Percentiles rank a stretch among this genome's conserved stretches.
Conservation (phyloP, 2,888 invertebrate genomes). For the Trimorus sp. region DNA sequence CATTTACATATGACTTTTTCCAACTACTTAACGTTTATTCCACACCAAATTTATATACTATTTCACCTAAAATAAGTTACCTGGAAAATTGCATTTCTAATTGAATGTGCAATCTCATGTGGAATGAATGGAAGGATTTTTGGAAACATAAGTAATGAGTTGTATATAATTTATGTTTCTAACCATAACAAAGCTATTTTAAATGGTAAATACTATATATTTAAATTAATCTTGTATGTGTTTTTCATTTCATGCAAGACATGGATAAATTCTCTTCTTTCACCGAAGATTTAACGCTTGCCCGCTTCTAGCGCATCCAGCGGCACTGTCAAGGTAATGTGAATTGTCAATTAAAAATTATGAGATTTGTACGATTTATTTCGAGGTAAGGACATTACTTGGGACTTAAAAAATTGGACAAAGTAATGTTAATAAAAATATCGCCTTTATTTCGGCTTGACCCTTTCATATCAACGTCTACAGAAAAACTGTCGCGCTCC, state of each 20-base stretch:
- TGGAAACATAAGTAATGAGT: slow-evolving; percentile 42
- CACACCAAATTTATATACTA: neutral
- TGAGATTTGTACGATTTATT: neutral
- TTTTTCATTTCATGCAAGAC: slow-evolving; percentile 75
- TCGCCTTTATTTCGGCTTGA: too few species aligned
- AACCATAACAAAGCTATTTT: slow-evolving; percentile 34
- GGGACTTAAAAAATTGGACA: too few species aligned
- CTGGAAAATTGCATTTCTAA: neutral
- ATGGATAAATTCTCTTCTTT: slow-evolving; percentile 81
- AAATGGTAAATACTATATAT: slow-evolving; percentile 44
- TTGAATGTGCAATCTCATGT: neutral
- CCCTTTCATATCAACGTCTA: too few species aligned
- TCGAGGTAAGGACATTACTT: too few species aligned
- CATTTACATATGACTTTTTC: slow-evolving; percentile 20
- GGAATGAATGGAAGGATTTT: slow-evolving; percentile 24
- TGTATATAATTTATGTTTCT: slow-evolving; percentile 43
- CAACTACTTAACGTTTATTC: slow-evolving; percentile 11
- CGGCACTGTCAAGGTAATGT: slow-evolving; percentile 81
- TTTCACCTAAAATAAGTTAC: neutral
- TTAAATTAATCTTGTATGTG: slow-evolving; percentile 68
- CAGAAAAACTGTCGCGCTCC: too few species aligned
- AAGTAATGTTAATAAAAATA: too few species aligned
- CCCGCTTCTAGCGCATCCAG: slow-evolving; percentile 82
- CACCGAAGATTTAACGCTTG: slow-evolving; percentile 81
- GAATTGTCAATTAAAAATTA: slow-evolving; percentile 23